These are phyloP conservation scores for Novumbra hubbsi DNA, from an alignment of 2,797 vertebrate species.

Conservation along the genomic window DNA sequence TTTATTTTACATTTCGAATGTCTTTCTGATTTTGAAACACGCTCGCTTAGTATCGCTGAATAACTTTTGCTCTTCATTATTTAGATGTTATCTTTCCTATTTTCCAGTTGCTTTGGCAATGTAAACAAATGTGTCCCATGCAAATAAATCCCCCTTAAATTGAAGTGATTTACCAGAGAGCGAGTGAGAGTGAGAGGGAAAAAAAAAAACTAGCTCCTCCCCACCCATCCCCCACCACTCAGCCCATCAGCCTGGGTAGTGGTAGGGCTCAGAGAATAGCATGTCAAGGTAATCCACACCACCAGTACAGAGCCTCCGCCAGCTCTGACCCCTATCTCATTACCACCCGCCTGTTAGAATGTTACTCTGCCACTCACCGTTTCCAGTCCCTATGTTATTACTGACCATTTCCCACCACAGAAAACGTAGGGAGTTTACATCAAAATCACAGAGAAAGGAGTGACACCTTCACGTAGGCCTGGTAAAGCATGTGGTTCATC, in stretches of 20 bases:
- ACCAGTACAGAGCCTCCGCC: slow-evolving; percentile 22
- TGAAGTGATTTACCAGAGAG: background rate
- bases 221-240: slow-evolving; percentile 25
- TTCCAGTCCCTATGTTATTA: background rate
- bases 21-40: too few relatives aligned
- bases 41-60: too few relatives aligned
- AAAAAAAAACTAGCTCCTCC: background rate
- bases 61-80: too few relatives aligned
- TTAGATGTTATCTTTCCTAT: too few relatives aligned
- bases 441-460: background rate
- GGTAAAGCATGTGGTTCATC: background rate
- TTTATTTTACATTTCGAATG: too few relatives aligned
- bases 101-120: too few relatives aligned
- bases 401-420: background rate
- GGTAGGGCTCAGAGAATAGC: slow-evolving; percentile 33
- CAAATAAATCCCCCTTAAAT: background rate
- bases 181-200: background rate
- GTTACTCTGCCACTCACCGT: background rate
- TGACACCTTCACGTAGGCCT: background rate
- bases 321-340: slow-evolving; percentile 38
- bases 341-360: background rate
- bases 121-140: background rate
- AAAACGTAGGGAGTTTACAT: background rate
- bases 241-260: slow-evolving; percentile 13
- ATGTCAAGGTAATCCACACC: slow-evolving; percentile 34